Evolutionary conservation across 2,797 vertebrate species (phyloP), one percentile per base, ranked within the genome.

Genomic region (Alauda arvensis): DNA sequence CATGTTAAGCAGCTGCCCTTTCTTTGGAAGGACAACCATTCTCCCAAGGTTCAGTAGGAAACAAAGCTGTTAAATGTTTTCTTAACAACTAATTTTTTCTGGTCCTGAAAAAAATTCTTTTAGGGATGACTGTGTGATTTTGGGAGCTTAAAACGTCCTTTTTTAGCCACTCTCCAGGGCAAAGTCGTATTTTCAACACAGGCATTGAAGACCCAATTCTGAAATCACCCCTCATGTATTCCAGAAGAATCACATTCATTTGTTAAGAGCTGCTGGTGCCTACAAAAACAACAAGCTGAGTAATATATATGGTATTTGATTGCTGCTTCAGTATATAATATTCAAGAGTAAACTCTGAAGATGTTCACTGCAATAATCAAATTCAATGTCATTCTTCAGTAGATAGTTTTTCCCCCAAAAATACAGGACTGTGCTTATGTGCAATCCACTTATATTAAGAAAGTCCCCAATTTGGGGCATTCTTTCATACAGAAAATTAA

Each of bases 401-500:
- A 77, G 12, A 45, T 21, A 11, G 2, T 31, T 12, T 48, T 66
- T 14, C 10, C 42, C 26, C 10, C 10, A 37, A 68, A 88, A 71
- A 76, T 3, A 53, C 15, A 76, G 19, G 9, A 3, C 12, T 6
- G 18, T 26, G 5, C 24, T 48, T 26, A 29, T 18, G 18, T 42
- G 7, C 0, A 0, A 55, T 55, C 15, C 31, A 57, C 13, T 42
- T 79, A 31, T 18, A 53, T 55, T 45, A 59, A 78, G 15, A 9
- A 84, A 34, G 1, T 9, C 52, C 2, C 5, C 20, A 3, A 8
- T 61, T 55, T 37, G 17, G 11, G 13, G 6, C 10, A 14, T 37
- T 52, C 40, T 75, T 77, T 26, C 4, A 7, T 6, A 57, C 0
- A 0, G 4, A 62, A 53, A 45, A 4, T 52, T 51, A 40, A 16